Percentiles rank a stretch among this genome's conserved stretches.
Conservation (phyloP, 2,888 invertebrate species). For the Gnatocerus cornutus region DNA sequence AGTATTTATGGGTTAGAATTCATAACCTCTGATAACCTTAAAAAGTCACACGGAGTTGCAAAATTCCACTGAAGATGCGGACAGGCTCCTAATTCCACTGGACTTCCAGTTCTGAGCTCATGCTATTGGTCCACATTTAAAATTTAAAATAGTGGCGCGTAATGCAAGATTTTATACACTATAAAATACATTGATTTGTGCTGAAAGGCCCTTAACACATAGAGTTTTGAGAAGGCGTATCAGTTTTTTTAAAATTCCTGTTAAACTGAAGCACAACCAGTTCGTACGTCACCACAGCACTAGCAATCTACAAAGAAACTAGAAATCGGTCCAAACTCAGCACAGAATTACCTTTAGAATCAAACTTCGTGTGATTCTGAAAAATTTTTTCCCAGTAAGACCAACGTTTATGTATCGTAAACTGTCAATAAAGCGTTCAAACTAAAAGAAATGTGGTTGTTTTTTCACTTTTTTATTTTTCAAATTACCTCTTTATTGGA, state of each 20-base stretch:
- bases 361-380: constrained; percentile 30
- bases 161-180: no score
- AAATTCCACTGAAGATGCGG: no score
- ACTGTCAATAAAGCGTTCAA: constrained; percentile 32
- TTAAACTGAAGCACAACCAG: constrained; percentile 38
- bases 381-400: constrained; percentile 42
- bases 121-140: no score
- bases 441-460: neutral
- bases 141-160: no score
- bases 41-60: no score
- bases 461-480: no score
- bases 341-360: constrained; percentile 32
- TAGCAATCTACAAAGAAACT: constrained; percentile 29
- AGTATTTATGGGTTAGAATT: no score
- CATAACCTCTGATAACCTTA: no score
- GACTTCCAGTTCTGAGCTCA: no score
- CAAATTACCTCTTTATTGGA: constrained; percentile 41
- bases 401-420: constrained; percentile 28
- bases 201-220: constrained; percentile 21
- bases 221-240: constrained; percentile 27
- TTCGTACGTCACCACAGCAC: constrained; percentile 44
- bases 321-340: neutral
- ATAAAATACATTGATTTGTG: no score
- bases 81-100: no score
- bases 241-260: constrained; percentile 14